Conservation (phyloP, 2,797 vertebrate species). For the Myotis vivesi region DNA sequence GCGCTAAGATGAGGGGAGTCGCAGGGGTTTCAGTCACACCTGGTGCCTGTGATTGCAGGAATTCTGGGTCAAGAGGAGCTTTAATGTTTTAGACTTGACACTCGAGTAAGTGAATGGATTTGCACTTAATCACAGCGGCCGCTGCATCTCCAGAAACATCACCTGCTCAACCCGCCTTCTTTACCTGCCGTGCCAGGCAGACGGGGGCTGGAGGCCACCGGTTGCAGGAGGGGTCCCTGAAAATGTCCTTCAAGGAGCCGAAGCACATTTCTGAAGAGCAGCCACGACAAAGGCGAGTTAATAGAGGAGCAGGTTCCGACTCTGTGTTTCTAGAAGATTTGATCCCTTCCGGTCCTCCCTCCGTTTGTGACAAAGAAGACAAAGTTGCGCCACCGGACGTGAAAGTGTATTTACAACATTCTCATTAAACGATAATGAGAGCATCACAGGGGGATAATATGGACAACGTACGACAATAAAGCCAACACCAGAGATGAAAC, state of each 20-base stretch:
- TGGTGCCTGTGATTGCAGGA: no score
- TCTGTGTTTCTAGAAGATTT: background rate
- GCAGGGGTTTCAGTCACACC: background rate
- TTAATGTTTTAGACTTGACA: background rate
- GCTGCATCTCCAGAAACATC: background rate
- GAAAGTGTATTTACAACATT: background rate
- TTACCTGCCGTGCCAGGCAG: background rate
- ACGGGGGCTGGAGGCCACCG: background rate
- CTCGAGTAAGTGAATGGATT: background rate
- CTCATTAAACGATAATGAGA: no score
- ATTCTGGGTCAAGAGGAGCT: no score
- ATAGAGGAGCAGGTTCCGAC: background rate
- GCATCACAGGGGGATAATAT: background rate
- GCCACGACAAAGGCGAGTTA: background rate
- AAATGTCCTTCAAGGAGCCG: no score
- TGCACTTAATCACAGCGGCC: background rate
- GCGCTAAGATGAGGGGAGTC: rapidly evolving
- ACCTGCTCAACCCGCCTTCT: rapidly evolving
- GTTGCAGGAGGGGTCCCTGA: background rate
- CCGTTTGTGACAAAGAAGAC: background rate
- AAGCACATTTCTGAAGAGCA: background rate
- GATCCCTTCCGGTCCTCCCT: background rate
- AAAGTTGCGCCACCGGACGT: background rate
- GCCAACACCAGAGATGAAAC: background rate
- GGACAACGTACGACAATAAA: background rate